Evolutionary conservation across 53 echinoderm and acorn worm species (phyloP), one percentile per base, ranked within the genome.

Genomic region (Paelopatides confundens): DNA sequence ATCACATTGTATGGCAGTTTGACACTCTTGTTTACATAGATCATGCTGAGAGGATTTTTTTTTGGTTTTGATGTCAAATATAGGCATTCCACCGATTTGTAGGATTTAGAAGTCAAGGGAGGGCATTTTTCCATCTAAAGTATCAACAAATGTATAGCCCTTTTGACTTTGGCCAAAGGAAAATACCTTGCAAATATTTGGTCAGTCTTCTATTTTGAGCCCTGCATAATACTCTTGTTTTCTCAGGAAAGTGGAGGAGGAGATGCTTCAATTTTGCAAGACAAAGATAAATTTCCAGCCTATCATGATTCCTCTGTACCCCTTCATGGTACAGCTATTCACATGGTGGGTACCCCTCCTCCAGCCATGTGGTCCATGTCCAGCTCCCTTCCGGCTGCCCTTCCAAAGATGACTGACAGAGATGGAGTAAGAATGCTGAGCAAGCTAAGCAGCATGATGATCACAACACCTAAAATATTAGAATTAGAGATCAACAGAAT

Each of bases 351-450:
- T 11, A 90, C 92, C 14, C 71, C 77, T 13, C 69, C 93, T 64
- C 94, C 92, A 39, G 88, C 92, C 86, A 99, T 96, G 95, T 99
- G 99, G 99, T 92, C 99, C 65, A 94, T 99, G 99, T 85, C 89
- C 17, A 91, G 89, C 36, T 99, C 99, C 14, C 85, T 95, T 11
- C 83, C 92, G 13, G 21, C n/a, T 54, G 62, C 32, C 28, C 39
- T 6, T 39, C 43, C 74, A 39, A 71, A 85, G 53, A 76, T 50
- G 28, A 77, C 87, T 4, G 66, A 63, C 1, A 86, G 62, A 28
- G 77, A 76, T 12, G 85, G 66, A 30, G 85, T 77, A 10, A n/a
- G 81, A 14, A 51, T 90, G 54, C 87, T 35, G 49, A 88, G 85
- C 49, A 86, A 86, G 62, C 62, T 87, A 5, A 90, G 77, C 48